Evolutionary conservation across 1,140 invertebrate genomes (phyloP), one percentile per base, ranked within the genome.

Genomic region (Conus ventricosus): DNA sequence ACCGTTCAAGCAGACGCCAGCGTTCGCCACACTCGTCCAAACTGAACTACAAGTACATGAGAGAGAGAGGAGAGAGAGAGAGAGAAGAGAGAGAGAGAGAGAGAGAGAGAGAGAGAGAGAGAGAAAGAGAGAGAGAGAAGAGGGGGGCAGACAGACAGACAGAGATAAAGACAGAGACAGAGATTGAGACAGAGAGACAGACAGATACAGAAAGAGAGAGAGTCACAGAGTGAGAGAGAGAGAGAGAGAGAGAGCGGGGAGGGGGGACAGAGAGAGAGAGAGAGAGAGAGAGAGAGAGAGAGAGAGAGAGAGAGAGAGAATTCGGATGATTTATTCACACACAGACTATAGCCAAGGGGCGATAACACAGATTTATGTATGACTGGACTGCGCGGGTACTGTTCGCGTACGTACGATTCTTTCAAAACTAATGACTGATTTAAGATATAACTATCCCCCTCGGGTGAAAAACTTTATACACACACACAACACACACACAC

Each of bases 101-200:
- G 76, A 53, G 87, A 87, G 75, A 78, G 71, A 80, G 86, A 78
- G 67, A 87, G 27, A 55, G 75, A 54, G 86, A 57, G 57, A 88
- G 87, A 63, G 87, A 82, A 27, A 63, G 87, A 82, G 80, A 23
- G 78, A 87, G 87, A 81, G 55, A 82, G 53, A 60, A 13, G 63
- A 55, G 27, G 27, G 53, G 71, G 51, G 67, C 39, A 39, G 0
- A 39, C 0, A 39, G 39, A 39, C n/a, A 87, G 85, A 75, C 0
- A 87, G 67, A 57, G 4, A 85, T 4, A 51, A 5, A 85, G 57
- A 85, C 39, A 63, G 63, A 84, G 8, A 85, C 39, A 39, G 63
- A 85, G 57, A 85, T 6, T 13, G 63, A 63, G 80, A 39, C 0
- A 2, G 25, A 39, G 76, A 39, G 76, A 39, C 8, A 39, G 25